Percentiles rank a stretch among this genome's conserved stretches.
Evolutionary conservation across 1,140 invertebrate species (phyloP).

Genomic region (Hypsibius dujardini): DNA sequence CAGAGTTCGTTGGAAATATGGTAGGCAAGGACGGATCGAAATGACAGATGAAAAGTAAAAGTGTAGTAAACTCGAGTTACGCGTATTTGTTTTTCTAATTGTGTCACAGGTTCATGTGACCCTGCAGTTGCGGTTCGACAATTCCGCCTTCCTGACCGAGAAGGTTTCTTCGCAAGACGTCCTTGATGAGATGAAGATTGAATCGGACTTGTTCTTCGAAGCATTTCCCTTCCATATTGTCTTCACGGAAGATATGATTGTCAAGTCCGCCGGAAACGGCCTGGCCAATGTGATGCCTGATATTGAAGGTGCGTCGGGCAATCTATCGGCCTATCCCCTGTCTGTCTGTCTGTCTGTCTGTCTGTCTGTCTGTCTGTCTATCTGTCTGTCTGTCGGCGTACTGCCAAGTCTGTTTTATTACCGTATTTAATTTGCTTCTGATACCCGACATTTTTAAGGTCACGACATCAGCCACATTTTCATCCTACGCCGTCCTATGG

Average conservation of each 20-base stretch:
- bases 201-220: slow-evolving; percentile 55
- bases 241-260: slow-evolving; percentile 78
- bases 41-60: no score
- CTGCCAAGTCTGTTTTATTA: no score
- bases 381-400: no score
- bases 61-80: no score
- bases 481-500: slow-evolving; percentile 66
- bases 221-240: slow-evolving; percentile 95
- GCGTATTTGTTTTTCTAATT: no score
- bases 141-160: slow-evolving; percentile 44
- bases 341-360: no score
- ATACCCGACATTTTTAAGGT: background rate
- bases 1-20: no score
- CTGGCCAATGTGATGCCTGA: slow-evolving; percentile 74
- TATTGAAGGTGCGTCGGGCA: slow-evolving; percentile 44
- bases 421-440: no score
- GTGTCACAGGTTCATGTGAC: slow-evolving; percentile 54
- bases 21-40: no score
- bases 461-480: slow-evolving; percentile 69
- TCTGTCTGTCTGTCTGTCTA: no score
- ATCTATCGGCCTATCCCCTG: no score
- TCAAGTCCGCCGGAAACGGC: slow-evolving; percentile 71
- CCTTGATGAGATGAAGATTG: slow-evolving; percentile 23
- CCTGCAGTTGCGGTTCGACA: slow-evolving; percentile 81
- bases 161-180: slow-evolving; percentile 7